Percentiles rank a stretch among this genome's conserved stretches.
Evolutionary conservation across 2,888 invertebrate species (phyloP).

Genomic region (Hydroisotoma schaefferi): DNA sequence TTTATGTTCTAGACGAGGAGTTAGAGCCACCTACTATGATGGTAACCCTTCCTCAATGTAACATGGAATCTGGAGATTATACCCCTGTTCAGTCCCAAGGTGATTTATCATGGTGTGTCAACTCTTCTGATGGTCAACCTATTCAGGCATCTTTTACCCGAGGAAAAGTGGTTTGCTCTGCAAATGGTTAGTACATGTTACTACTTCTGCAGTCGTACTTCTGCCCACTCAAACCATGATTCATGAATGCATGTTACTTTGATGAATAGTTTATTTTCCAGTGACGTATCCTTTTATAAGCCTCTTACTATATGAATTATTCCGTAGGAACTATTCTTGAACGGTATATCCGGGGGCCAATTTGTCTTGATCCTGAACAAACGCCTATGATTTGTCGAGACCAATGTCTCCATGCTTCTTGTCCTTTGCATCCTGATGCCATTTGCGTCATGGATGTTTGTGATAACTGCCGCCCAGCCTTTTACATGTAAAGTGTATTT

Average conservation of each 20-base stretch:
- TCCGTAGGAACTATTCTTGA: constrained; percentile 48
- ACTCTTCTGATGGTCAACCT: constrained; percentile 71
- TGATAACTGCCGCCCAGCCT: constrained; percentile 49
- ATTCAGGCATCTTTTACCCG: constrained; percentile 75
- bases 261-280: no score
- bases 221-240: no score
- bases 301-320: no score
- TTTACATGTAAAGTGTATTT: constrained; percentile 48
- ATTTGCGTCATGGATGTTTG: constrained; percentile 52
- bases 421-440: constrained; percentile 51
- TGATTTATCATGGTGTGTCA: constrained; percentile 67
- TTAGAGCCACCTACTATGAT: constrained; percentile 46
- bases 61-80: constrained; percentile 49
- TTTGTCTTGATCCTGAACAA: constrained; percentile 49
- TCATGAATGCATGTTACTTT: no score
- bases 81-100: constrained; percentile 49
- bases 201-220: neutral
- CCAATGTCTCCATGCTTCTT: constrained; percentile 50
- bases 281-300: no score
- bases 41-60: constrained; percentile 50
- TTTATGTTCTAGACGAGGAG: constrained; percentile 14
- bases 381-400: constrained; percentile 50
- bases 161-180: constrained; percentile 63
- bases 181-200: constrained; percentile 24
- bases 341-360: constrained; percentile 45